phyloP scores from a whole-genome alignment of 1,140 invertebrate species.

The Daktulosphaira vitifoliae region DNA sequence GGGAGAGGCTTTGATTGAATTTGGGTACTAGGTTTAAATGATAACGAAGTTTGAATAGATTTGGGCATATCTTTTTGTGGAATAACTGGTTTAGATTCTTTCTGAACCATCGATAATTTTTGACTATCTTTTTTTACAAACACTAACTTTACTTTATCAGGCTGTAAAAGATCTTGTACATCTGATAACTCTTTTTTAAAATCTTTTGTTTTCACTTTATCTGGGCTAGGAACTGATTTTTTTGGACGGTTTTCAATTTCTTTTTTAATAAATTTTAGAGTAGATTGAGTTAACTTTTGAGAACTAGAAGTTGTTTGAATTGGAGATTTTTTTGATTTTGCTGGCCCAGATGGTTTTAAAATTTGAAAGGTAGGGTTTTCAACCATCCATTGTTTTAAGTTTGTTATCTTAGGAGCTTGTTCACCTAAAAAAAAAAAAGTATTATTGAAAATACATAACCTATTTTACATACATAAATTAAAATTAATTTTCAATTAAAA shows the following conservation, averaged over 20 bases:
- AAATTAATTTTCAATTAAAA: neutral
- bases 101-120: constrained; percentile 36
- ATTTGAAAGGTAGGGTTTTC: constrained; percentile 73
- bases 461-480: neutral
- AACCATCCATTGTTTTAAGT: constrained; percentile 72
- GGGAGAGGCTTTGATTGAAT: neutral
- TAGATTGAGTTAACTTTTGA: neutral
- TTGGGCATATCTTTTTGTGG: neutral
- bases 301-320: neutral
- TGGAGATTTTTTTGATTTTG: constrained; percentile 28
- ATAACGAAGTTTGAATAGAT: neutral
- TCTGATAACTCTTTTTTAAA: constrained; percentile 38
- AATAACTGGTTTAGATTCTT: neutral
- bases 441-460: neutral
- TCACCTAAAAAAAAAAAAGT: constrained; percentile 46
- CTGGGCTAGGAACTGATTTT: constrained; percentile 33
- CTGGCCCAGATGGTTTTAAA: constrained; percentile 34
- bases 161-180: constrained; percentile 35
- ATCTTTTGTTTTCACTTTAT: constrained; percentile 20
- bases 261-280: neutral
- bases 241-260: constrained; percentile 25
- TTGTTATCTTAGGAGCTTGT: constrained; percentile 66
- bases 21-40: neutral
- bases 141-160: constrained; percentile 32
- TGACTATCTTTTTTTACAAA: constrained; percentile 22